Percentiles rank a stretch among this genome's conserved stretches.
Conservation (phyloP, 2,888 invertebrate species). For the Dasypogon diadema region DNA sequence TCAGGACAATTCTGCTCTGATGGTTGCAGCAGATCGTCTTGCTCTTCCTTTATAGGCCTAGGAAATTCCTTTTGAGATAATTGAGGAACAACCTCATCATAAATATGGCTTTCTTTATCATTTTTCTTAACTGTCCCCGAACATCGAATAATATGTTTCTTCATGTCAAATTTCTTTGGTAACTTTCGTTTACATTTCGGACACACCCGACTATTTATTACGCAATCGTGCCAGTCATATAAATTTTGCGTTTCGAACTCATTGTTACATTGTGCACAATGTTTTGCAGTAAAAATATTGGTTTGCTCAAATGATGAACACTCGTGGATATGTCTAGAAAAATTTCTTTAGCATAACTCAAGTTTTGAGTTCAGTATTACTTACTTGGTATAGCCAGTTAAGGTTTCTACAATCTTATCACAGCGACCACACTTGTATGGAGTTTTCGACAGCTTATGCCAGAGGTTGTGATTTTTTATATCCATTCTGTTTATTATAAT, state of each 20-base stretch:
- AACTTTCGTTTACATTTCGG: slow-evolving; percentile 63
- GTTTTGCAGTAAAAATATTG: slow-evolving; percentile 62
- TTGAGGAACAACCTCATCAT: too few relatives aligned
- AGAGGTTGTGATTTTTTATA: slow-evolving; percentile 68
- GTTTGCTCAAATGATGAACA: slow-evolving; percentile 48
- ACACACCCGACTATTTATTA: slow-evolving; percentile 63
- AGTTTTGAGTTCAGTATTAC: too few relatives aligned
- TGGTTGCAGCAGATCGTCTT: not conserved
- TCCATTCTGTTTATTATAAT: slow-evolving; percentile 67
- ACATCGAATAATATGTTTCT: slow-evolving; percentile 57
- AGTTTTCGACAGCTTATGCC: slow-evolving; percentile 66
- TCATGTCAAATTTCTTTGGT: slow-evolving; percentile 44
- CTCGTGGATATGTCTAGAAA: slow-evolving; percentile 63
- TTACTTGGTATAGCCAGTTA: slow-evolving; percentile 58
- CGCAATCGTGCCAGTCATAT: slow-evolving; percentile 66
- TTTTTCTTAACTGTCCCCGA: not conserved
- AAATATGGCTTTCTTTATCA: too few relatives aligned
- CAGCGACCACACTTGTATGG: slow-evolving; percentile 70
- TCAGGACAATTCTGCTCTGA: not conserved
- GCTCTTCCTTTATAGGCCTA: not conserved
- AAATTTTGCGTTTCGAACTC: slow-evolving; percentile 66
- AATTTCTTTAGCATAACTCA: not conserved
- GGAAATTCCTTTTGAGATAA: too few relatives aligned
- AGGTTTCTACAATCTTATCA: slow-evolving; percentile 62
- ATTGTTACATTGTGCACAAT: slow-evolving; percentile 64